phyloP scores from a whole-genome alignment of 2,888 invertebrate species.

The Argynnis bischoffii region DNA sequence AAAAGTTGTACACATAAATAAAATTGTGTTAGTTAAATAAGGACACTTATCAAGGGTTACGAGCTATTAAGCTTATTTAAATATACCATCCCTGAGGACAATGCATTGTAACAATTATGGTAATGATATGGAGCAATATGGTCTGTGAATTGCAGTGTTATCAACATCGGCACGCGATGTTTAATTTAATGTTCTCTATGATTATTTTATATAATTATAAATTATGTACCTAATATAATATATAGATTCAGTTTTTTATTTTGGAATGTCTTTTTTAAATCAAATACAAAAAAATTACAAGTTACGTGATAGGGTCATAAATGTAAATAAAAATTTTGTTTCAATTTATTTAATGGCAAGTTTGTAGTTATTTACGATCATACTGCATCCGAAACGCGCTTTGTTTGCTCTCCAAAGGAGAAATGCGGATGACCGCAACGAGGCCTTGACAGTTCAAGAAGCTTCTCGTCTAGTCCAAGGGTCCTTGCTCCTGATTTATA shows the following conservation, averaged over 20 bases:
- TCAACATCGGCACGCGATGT: constrained; percentile 76
- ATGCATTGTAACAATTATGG: constrained; percentile 70
- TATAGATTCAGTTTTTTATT: not conserved
- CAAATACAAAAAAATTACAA: not conserved
- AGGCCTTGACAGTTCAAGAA: constrained; percentile 79
- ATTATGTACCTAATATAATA: constrained; percentile 13
- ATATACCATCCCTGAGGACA: constrained; percentile 41
- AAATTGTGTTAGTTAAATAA: constrained; percentile 12
- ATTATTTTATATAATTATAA: constrained; percentile 55
- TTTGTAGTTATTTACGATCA: constrained; percentile 8
- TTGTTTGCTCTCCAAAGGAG: constrained; percentile 58
- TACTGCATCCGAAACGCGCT: constrained; percentile 19
- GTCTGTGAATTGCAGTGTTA: constrained; percentile 72
- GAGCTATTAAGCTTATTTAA: constrained; percentile 44
- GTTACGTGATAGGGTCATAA: no score
- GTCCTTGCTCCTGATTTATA: constrained; percentile 79
- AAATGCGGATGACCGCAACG: constrained; percentile 67
- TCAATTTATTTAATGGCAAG: constrained; percentile 3
- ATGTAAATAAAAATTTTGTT: not conserved
- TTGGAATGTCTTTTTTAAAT: not conserved
- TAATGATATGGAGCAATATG: constrained; percentile 79
- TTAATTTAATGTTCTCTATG: constrained; percentile 54
- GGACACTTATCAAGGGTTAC: constrained; percentile 26
- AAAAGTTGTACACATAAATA: no score
- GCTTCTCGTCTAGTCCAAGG: constrained; percentile 60